These are phyloP conservation scores for Vollenhovia emeryi DNA, from an alignment of 1,140 invertebrate genomes.

Conservation along the genomic window DNA sequence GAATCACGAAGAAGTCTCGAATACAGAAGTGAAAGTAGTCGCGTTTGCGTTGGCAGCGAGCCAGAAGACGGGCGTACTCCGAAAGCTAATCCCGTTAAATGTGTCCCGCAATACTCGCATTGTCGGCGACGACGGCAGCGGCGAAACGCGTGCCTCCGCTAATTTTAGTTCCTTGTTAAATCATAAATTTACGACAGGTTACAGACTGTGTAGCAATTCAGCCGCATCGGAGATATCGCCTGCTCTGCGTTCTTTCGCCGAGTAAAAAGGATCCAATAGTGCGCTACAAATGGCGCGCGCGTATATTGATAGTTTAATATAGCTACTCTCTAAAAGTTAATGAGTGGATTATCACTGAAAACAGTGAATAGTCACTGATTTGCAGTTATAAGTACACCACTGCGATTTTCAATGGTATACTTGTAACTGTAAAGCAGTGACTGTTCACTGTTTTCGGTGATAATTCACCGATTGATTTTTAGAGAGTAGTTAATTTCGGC, in stretches of 20 bases:
- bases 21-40: slow-evolving; percentile 58
- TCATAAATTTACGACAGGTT: slow-evolving; percentile 39
- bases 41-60: slow-evolving; percentile 61
- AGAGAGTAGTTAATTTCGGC: not conserved
- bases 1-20: slow-evolving; percentile 16
- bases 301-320: slow-evolving; percentile 29
- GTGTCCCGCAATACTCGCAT: slow-evolving; percentile 43
- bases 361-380: no score
- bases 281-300: not conserved
- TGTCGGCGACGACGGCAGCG: not conserved
- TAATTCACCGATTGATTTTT: no score
- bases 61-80: slow-evolving; percentile 51
- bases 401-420: no score
- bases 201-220: not conserved
- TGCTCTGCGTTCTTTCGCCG: not conserved
- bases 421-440: no score
- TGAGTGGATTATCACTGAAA: no score
- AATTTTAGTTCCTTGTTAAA: slow-evolving; percentile 54
- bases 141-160: slow-evolving; percentile 23
- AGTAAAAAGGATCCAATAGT: not conserved
- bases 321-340: no score
- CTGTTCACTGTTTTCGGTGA: no score
- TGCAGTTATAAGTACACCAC: no score
- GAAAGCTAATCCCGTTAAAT: slow-evolving; percentile 51
- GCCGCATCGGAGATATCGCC: not conserved